phyloP scores from a whole-genome alignment of 2,113 vertebrate genomes.

The Lophius piscatorius region DNA sequence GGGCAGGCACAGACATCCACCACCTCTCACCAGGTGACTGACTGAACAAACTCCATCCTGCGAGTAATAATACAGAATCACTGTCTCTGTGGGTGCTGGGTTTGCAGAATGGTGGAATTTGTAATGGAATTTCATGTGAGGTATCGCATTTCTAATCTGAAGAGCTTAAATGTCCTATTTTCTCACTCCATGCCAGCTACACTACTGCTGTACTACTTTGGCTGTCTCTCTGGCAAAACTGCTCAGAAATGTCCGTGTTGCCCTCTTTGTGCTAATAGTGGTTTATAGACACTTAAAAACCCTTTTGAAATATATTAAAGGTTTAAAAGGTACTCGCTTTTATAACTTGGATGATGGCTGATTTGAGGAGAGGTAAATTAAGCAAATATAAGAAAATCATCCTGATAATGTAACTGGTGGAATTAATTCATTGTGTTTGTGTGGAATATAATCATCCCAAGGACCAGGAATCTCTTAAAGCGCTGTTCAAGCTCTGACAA shows the following conservation, averaged over 20 bases:
- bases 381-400: too few species aligned
- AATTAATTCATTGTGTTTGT: too few species aligned
- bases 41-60: slow-evolving; percentile 62
- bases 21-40: slow-evolving; percentile 62
- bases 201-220: slow-evolving; percentile 9
- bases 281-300: too few species aligned
- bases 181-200: background rate
- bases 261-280: background rate
- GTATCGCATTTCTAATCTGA: slow-evolving; percentile 43
- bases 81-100: slow-evolving; percentile 36
- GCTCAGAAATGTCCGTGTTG: slow-evolving; percentile 4
- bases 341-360: too few species aligned
- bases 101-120: slow-evolving; percentile 33
- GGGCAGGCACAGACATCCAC: slow-evolving; percentile 52
- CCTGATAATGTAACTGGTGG: too few species aligned
- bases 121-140: slow-evolving; percentile 50
- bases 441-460: too few species aligned
- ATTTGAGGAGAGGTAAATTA: too few species aligned
- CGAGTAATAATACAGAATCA: slow-evolving; percentile 59
- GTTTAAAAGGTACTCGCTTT: background rate
- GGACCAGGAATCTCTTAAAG: too few species aligned
- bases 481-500: too few species aligned
- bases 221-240: slow-evolving; percentile 3
- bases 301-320: slow-evolving; percentile 4
- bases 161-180: slow-evolving; percentile 33